Evolutionary conservation across 1,140 invertebrate species (phyloP), one percentile per base, ranked within the genome.

Genomic region (Augochlora pura): DNA sequence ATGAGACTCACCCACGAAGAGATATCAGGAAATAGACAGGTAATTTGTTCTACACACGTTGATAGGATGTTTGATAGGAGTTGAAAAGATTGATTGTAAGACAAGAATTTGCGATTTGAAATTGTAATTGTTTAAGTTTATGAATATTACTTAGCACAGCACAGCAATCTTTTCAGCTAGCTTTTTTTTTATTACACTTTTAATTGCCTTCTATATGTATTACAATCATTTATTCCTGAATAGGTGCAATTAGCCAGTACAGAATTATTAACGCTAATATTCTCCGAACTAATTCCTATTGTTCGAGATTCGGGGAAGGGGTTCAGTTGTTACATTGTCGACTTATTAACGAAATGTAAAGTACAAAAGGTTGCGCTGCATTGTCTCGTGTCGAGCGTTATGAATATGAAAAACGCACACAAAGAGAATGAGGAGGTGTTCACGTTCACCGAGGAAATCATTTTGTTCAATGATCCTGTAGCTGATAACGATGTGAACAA

Each of bases 331-430:
- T 98, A 97, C 90, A 96, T 98, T 49, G 95, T 95, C 68, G 97
- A 98, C 92, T 91, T 98, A 76, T 92, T 98, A 80, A 94, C 94
- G 1, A 95, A 97, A 77, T 97, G 97, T 88, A 98, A 98, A 92
- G 94, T 98, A 38, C 97, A 98, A 92, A 98, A 98, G 90, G 96
- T 97, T n/a, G 93, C 97, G 39, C 93, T 98, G 52, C 97, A 98
- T 90, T 97, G 97, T 91, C 92, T 98, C 38, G 94, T 97, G 18
- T 96, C 97, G 10, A 96, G 96, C 38, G 97, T 98, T 5, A 93
- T 96, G 83, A 94, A 95, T 85, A 94, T 94, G 90, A 94, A 94
- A 54, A 92, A 90, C 73, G 91, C 86, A 10, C 89, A 92, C 49
- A 92, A 91, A n/a, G 89, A 92, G 5, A 93, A 93, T 70, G 92